A percentile compares a stretch with the other conserved stretches of the same genome.
phyloP scores from a whole-genome alignment of 92 coral and sea anemone genomes.

The Zoanthus solanderi region DNA sequence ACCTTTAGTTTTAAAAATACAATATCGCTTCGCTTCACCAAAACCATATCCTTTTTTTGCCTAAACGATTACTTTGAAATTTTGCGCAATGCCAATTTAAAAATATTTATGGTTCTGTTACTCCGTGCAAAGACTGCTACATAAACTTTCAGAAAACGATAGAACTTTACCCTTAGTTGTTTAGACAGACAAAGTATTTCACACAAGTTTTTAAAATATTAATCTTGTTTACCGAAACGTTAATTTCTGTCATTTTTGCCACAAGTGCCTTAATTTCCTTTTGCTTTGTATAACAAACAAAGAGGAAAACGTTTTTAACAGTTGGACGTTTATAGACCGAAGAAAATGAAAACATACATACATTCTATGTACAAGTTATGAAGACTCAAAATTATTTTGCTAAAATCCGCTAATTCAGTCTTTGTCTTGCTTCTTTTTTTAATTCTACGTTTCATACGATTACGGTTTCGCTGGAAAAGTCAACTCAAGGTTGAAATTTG shows the following conservation, averaged over 20 bases:
- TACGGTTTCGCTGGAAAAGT: too few relatives aligned
- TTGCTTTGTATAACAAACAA: background rate
- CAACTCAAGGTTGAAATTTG: too few relatives aligned
- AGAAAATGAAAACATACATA: background rate
- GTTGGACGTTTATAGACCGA: background rate
- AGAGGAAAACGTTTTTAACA: background rate
- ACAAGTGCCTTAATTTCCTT: background rate
- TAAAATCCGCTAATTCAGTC: background rate
- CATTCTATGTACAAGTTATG: background rate
- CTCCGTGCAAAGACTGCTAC: too few relatives aligned
- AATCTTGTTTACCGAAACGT: background rate
- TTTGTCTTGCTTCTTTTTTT: background rate
- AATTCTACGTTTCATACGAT: background rate
- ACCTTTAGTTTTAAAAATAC: too few relatives aligned
- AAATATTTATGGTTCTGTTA: too few relatives aligned
- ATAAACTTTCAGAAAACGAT: too few relatives aligned
- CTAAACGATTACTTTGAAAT: too few relatives aligned
- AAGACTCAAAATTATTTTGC: background rate
- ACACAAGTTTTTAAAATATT: background rate
- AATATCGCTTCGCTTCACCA: too few relatives aligned
- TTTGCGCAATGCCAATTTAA: too few relatives aligned
- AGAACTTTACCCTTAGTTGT: too few relatives aligned
- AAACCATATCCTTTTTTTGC: too few relatives aligned
- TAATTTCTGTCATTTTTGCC: background rate
- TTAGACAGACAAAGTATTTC: too few relatives aligned